phyloP scores from a whole-genome alignment of 92 coral and sea anemone species.

The Meandrina meandrites region DNA sequence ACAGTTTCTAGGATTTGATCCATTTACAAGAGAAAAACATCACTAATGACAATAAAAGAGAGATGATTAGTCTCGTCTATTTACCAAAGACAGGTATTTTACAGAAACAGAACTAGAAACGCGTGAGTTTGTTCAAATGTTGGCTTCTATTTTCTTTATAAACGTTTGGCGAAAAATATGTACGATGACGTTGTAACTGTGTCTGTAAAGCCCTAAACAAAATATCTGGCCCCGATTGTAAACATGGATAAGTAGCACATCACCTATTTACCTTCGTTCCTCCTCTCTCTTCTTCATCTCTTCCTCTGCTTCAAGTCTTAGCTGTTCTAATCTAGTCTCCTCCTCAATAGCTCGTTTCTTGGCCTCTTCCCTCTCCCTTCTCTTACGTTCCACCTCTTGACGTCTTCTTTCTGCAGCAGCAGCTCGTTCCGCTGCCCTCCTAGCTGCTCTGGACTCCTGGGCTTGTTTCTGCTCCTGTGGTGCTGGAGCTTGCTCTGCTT shows the following conservation, averaged over 20 bases:
- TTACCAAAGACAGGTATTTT: not conserved
- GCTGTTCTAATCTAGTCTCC: constrained; percentile 80
- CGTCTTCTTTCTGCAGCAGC: constrained; percentile 98
- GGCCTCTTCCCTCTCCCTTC: constrained; percentile 94
- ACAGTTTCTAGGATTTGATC: too few species aligned
- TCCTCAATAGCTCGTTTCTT: constrained; percentile 84
- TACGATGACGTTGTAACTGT: too few species aligned
- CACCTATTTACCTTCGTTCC: constrained; percentile 81
- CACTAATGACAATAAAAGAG: too few species aligned
- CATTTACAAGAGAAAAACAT: too few species aligned
- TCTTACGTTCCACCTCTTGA: constrained; percentile 92
- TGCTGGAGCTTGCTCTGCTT: constrained; percentile 45
- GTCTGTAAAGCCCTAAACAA: too few species aligned
- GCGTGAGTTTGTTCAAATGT: not conserved
- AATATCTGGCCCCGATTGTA: too few species aligned
- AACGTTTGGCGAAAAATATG: not conserved
- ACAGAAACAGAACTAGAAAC: not conserved
- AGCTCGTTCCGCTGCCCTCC: constrained; percentile 91
- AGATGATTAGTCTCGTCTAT: not conserved
- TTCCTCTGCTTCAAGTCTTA: constrained; percentile 85
- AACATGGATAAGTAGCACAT: too few species aligned
- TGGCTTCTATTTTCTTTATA: not conserved
- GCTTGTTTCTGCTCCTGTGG: constrained; percentile 61
- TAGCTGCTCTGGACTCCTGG: constrained; percentile 86
- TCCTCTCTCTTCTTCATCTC: constrained; percentile 88